phyloP scores from a whole-genome alignment of 2,797 vertebrate species.

The Acrocephalus scirpaceus region DNA sequence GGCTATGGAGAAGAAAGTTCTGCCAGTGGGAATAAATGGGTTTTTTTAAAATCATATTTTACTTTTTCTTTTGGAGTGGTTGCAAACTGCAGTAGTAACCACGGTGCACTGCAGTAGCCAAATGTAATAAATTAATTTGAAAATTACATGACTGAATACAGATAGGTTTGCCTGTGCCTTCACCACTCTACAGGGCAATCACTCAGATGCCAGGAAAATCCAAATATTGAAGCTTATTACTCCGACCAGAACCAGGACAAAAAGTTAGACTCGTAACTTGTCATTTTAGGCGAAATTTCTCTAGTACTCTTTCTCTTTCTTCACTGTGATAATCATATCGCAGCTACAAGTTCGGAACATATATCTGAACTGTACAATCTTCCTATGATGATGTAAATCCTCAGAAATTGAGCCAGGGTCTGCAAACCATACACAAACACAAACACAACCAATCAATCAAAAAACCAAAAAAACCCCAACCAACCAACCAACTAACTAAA shows the following conservation, averaged over 20 bases:
- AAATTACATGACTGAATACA: background rate
- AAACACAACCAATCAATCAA: background rate
- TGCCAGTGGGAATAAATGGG: background rate
- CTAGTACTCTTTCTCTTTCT: background rate
- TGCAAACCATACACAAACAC: background rate
- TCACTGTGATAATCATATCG: background rate
- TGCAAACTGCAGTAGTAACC: background rate
- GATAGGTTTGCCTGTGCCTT: accelerated
- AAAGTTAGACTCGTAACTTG: background rate
- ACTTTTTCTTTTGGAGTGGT: background rate
- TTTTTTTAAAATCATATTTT: background rate
- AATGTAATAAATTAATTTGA: background rate
- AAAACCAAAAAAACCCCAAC: background rate
- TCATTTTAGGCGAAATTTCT: background rate
- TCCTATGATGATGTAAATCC: background rate
- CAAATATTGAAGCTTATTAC: background rate
- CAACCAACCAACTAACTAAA: background rate
- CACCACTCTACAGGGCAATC: background rate
- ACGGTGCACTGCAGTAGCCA: background rate
- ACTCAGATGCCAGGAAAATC: background rate
- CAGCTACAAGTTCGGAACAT: background rate
- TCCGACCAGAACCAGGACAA: background rate
- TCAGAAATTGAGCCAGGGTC: background rate
- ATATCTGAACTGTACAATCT: background rate
- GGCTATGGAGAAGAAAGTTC: background rate